Percentiles rank a stretch among this genome's conserved stretches.
phyloP scores from a whole-genome alignment of 2,113 vertebrate species.

The Aplodontia rufa region DNA sequence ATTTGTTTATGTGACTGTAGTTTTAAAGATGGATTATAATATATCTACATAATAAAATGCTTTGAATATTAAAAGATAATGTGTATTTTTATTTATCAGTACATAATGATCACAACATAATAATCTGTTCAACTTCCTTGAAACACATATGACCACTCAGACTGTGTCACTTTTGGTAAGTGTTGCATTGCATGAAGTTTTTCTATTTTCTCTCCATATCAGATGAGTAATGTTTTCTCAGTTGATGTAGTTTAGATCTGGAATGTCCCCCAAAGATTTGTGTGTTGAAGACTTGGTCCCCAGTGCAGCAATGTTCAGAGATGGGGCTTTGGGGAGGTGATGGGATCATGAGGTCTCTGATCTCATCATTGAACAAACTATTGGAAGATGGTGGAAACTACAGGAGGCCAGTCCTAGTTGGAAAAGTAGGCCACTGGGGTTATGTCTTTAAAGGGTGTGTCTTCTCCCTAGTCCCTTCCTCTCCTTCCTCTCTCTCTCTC shows the following conservation, averaged over 20 bases:
- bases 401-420: not conserved
- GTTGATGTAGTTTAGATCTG: not conserved
- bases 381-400: not conserved
- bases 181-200: not conserved
- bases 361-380: not conserved
- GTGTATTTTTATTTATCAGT: not conserved
- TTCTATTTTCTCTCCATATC: not conserved
- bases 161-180: not conserved
- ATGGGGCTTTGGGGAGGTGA: not conserved
- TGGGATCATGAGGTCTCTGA: not conserved
- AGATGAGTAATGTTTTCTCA: not conserved
- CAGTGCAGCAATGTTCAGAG: not conserved
- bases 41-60: not conserved
- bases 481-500: not conserved
- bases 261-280: not conserved
- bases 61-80: conserved; percentile 21
- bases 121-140: not conserved
- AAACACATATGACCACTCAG: not conserved
- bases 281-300: not conserved
- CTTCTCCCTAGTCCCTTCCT: not conserved
- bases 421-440: not conserved
- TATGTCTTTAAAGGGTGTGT: no score
- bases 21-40: not conserved
- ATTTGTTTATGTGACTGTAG: not conserved
- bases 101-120: not conserved